These are phyloP conservation scores for Sebastiscus albofasciatus DNA, from an alignment of 2,797 vertebrate genomes.

Conservation along the genomic window DNA sequence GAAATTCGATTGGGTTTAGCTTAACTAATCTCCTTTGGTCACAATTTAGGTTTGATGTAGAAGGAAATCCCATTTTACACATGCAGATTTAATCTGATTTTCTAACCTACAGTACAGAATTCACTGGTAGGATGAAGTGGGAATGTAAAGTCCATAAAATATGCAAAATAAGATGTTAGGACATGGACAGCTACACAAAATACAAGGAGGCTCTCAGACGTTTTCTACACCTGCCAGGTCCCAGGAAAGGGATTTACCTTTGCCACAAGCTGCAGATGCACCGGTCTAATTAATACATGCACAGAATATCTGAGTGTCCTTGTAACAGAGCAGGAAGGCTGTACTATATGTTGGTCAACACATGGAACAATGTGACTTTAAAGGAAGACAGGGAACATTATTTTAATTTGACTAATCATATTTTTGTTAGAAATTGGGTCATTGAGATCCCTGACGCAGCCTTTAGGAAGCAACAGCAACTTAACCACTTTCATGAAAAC, in stretches of 20 bases:
- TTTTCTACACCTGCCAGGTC: constrained; percentile 30
- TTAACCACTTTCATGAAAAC: neutral
- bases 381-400: neutral
- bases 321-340: neutral
- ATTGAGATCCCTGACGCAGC: constrained; percentile 1
- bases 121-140: neutral
- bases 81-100: constrained; percentile 50
- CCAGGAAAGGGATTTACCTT: constrained; percentile 52
- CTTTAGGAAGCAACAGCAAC: neutral
- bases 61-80: constrained; percentile 60
- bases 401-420: neutral
- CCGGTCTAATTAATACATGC: constrained; percentile 51
- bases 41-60: constrained; percentile 61
- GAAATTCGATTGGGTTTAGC: constrained; percentile 70
- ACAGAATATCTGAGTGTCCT: constrained; percentile 6
- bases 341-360: neutral
- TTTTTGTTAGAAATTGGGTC: neutral
- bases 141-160: constrained; percentile 3
- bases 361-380: neutral
- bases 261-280: constrained; percentile 40
- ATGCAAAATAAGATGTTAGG: constrained; percentile 16
- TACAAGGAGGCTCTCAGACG: constrained; percentile 18
- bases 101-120: constrained; percentile 15
- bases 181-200: constrained; percentile 9
- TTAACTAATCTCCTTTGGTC: constrained; percentile 75